Evolutionary conservation across 2,888 invertebrate species (phyloP), one percentile per base, ranked within the genome.

Genomic region (Agrotis puta): DNA sequence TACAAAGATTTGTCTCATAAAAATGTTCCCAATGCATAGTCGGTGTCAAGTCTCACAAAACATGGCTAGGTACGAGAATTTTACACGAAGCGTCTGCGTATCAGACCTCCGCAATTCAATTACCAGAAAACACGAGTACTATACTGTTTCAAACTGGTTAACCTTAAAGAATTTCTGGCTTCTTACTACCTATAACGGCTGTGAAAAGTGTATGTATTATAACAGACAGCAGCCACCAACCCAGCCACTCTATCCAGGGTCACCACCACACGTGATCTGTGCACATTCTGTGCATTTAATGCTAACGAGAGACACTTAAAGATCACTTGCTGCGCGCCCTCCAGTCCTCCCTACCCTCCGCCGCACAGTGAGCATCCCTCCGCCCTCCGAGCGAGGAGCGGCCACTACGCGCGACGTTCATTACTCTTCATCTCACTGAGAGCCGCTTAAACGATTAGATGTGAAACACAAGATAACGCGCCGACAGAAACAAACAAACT

Each of bases 371-470:
- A 78, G 50, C 70, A 56, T 77, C 50, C 50, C 51, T 27, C n/a
- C 74, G 33, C 20, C 50, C 27, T 39, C 54, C 18, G 72, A 73
- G 71, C 57, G 72, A 54, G 33, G 24, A 56, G 14, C 54, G 61
- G n/a, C 22, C 47, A 33, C 20, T 54, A 24, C 56, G 54, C 27
- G 73, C 54, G 62, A 20, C 80, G 74, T 20, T 64, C 64, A 74
- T 80, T 74, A 74, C 74, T 80, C 74, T 74, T 63, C 74, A 79
- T 80, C 64, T 50, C 54, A 33, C 64, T 22, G 13, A 74, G 62
- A 57, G 57, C 24, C 33, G 48, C 33, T 73, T 24, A 43, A 43
- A 48, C 59, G 73, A 72, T 79, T 72, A 54, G n/a, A 51, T 47
- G 50, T 47, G 45, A n/a, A 51, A 57, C n/a, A 43, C 43, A n/a